phyloP scores from a whole-genome alignment of 2,113 vertebrate species.

The Delphinapterus leucas region DNA sequence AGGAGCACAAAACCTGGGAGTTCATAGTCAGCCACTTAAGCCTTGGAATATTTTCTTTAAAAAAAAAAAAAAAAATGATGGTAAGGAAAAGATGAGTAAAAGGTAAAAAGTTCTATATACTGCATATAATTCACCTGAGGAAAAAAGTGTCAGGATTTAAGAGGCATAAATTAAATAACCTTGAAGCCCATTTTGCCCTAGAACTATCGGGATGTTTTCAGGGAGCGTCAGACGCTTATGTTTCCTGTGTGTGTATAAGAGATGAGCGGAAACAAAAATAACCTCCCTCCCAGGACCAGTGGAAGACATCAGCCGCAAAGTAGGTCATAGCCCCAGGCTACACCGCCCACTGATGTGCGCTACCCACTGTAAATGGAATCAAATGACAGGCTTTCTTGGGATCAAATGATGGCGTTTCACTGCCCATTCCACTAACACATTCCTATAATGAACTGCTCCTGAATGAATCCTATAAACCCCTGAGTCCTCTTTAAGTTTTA shows the following conservation, averaged over 20 bases:
- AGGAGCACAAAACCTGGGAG: background rate
- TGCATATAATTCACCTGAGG: background rate
- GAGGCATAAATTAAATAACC: background rate
- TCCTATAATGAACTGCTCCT: background rate
- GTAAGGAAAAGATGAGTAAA: background rate
- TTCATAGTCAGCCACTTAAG: background rate
- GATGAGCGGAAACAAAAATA: constrained; percentile 17
- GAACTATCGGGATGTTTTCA: background rate
- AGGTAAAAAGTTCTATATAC: background rate
- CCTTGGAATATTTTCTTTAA: background rate
- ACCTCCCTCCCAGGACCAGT: background rate
- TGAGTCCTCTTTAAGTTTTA: background rate
- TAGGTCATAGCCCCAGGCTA: background rate
- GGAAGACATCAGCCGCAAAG: background rate
- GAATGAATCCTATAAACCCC: background rate
- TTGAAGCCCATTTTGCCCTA: background rate
- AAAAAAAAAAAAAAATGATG: background rate
- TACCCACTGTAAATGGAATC: background rate
- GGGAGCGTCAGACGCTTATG: background rate
- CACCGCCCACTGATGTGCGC: accelerated
- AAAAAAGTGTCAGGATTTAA: background rate
- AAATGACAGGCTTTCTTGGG: background rate
- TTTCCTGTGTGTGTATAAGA: background rate
- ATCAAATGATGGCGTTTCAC: background rate
- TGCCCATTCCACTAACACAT: background rate